phyloP scores from a whole-genome alignment of 64 coral and sea anemone genomes.

The Dendrophyllia cribrosa region DNA sequence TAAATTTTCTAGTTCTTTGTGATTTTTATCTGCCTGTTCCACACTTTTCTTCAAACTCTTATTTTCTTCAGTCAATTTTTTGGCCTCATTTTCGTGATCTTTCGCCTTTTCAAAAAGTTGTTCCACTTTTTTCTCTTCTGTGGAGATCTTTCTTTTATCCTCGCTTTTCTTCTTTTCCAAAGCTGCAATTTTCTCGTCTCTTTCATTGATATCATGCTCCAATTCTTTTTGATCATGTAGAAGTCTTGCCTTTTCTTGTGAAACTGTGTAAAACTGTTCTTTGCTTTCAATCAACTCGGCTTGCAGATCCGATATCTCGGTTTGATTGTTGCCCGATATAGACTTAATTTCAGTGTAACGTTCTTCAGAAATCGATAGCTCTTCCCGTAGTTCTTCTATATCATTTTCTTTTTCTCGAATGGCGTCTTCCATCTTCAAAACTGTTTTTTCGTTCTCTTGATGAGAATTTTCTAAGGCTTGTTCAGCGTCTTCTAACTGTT shows the following conservation, averaged over 20 bases:
- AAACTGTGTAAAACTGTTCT: constrained; percentile 48
- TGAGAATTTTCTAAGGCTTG: constrained; percentile 31
- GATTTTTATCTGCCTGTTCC: constrained; percentile 37
- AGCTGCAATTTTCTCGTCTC: not conserved
- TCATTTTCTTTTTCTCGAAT: constrained; percentile 52
- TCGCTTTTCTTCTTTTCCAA: constrained; percentile 20
- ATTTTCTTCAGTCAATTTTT: not conserved
- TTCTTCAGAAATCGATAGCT: constrained; percentile 48
- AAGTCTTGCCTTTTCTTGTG: constrained; percentile 46
- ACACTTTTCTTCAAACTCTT: constrained; percentile 25
- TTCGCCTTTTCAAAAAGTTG: constrained; percentile 36
- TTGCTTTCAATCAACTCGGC: constrained; percentile 38
- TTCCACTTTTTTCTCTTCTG: constrained; percentile 10
- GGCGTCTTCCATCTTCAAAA: constrained; percentile 29
- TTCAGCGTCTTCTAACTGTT: constrained; percentile 58
- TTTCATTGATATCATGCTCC: not conserved
- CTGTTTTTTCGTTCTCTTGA: constrained; percentile 50
- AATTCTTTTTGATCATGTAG: not conserved
- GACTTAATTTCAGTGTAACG: constrained; percentile 45
- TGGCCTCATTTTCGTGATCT: constrained; percentile 12
- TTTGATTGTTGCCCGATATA: constrained; percentile 24
- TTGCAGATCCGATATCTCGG: constrained; percentile 42
- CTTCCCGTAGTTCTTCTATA: constrained; percentile 40
- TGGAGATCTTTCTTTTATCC: not conserved
- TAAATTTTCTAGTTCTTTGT: constrained; percentile 50